Evolutionary conservation across 2,888 invertebrate genomes (phyloP).

Genomic region (Dryobota labecula): DNA sequence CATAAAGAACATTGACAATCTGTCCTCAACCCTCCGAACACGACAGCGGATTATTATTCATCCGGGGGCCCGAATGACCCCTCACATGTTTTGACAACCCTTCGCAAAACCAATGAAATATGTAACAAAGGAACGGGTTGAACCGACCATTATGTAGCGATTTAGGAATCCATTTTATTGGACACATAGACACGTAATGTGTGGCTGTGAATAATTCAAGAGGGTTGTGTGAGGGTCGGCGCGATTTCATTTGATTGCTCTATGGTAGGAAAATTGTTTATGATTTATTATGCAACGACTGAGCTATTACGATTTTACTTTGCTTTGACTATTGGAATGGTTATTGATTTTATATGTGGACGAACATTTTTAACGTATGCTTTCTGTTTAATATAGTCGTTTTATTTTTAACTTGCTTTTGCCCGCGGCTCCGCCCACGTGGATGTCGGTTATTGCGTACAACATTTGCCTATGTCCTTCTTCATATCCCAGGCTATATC

Average conservation of each 20-base stretch:
- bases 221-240: slow-evolving; percentile 70
- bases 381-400: neutral
- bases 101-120: slow-evolving; percentile 83
- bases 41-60: slow-evolving; percentile 72
- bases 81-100: slow-evolving; percentile 78
- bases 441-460: too few relatives aligned
- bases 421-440: too few relatives aligned
- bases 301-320: slow-evolving; percentile 50
- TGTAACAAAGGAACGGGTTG: slow-evolving; percentile 86
- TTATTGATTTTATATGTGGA: slow-evolving; percentile 39
- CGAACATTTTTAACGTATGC: neutral
- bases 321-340: slow-evolving; percentile 46
- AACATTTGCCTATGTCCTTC: too few relatives aligned
- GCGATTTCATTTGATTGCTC: slow-evolving; percentile 75
- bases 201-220: slow-evolving; percentile 78
- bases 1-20: slow-evolving; percentile 63
- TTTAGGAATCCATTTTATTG: slow-evolving; percentile 80
- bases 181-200: slow-evolving; percentile 73
- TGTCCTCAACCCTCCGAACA: slow-evolving; percentile 68
- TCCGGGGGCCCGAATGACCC: slow-evolving; percentile 77
- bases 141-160: slow-evolving; percentile 76
- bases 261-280: slow-evolving; percentile 74
- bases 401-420: neutral
- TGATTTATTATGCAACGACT: slow-evolving; percentile 61
- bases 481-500: too few relatives aligned